Evolutionary conservation across 2,797 vertebrate species (phyloP), one percentile per base, ranked within the genome.

Genomic region (Sebastes oblongus): DNA sequence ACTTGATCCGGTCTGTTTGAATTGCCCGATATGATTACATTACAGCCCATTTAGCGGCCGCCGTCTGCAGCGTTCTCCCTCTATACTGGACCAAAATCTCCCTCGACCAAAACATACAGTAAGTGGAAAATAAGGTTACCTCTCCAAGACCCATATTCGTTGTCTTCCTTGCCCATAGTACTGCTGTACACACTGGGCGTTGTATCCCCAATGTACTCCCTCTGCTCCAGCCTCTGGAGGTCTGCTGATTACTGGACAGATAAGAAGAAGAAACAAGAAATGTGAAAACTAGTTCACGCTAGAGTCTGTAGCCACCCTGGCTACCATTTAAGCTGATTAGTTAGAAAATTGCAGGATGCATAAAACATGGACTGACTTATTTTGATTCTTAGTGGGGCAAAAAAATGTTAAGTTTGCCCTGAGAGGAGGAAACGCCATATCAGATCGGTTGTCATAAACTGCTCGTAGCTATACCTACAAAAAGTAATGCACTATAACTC

Each of bases 121-220:
- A 1, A 12, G 42, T 60, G 6, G 60, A 70, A 52, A 54, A 24
- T 42, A 1, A 39, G 0, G 14, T 65, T 73, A 91, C 91, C 84
- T 82, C 24, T 82, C 83, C 27, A 52, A 5, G 66, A 56, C 3
- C 30, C 6, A 4, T 6, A n/a, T 2, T 27, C 9, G 7, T 72
- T 24, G 8, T 89, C 75, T 3, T 68, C 70, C 64, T 46, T 61
- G 64, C 83, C 85, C 91, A 88, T 87, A 0, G 16, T 34, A 6
- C 0, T 1, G 30, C 8, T 24, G 42, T 11, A n/a, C 8, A 36
- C 61, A 8, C 50, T 22, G 32, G 0, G 18, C 12, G 9, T 34
- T 34, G 67, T 18, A 20, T 25, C 20, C 25, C 22, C 6, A 4
- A 3, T 20, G 1, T 25, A 6, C 30, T 14, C 30, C 32, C 52